phyloP scores from a whole-genome alignment of 2,797 vertebrate species.

The Lindbergichthys nudifrons region DNA sequence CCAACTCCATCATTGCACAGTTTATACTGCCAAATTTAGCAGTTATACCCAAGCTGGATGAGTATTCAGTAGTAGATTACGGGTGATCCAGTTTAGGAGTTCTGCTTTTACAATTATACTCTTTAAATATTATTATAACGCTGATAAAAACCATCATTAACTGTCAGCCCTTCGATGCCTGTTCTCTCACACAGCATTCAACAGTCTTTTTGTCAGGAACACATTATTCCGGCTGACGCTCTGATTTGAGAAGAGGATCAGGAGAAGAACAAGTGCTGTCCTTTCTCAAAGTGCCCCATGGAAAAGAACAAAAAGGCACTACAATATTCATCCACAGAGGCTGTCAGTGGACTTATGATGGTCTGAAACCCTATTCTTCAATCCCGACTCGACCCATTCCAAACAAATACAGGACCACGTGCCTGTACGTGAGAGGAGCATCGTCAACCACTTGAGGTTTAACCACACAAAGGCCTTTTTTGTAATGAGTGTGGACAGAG shows the following conservation, averaged over 20 bases:
- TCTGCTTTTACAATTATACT: constrained; percentile 61
- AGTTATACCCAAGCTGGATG: constrained; percentile 63
- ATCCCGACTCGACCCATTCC: constrained; percentile 41
- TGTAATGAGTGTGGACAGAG: constrained; percentile 56
- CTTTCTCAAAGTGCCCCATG: constrained; percentile 77
- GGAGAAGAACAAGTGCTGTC: constrained; percentile 61
- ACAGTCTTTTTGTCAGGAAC: constrained; percentile 56
- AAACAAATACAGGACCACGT: constrained; percentile 29
- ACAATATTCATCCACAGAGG: constrained; percentile 71
- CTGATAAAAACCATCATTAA: constrained; percentile 57
- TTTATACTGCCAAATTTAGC: constrained; percentile 55
- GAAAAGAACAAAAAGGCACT: constrained; percentile 84
- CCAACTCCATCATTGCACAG: constrained; percentile 72
- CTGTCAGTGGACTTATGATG: constrained; percentile 57
- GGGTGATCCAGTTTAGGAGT: constrained; percentile 68
- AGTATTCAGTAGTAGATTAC: constrained; percentile 82
- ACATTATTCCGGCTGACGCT: constrained; percentile 60
- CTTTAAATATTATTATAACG: constrained; percentile 39
- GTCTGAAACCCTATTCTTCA: constrained; percentile 55
- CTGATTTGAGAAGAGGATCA: constrained; percentile 66
- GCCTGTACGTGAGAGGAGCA: constrained; percentile 40
- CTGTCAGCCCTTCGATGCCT: constrained; percentile 59
- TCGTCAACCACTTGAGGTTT: constrained; percentile 49
- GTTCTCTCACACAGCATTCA: constrained; percentile 58
- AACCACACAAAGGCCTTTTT: constrained; percentile 54